phyloP scores from a whole-genome alignment of 2,797 vertebrate genomes.

The Melanotaenia trifasciata region DNA sequence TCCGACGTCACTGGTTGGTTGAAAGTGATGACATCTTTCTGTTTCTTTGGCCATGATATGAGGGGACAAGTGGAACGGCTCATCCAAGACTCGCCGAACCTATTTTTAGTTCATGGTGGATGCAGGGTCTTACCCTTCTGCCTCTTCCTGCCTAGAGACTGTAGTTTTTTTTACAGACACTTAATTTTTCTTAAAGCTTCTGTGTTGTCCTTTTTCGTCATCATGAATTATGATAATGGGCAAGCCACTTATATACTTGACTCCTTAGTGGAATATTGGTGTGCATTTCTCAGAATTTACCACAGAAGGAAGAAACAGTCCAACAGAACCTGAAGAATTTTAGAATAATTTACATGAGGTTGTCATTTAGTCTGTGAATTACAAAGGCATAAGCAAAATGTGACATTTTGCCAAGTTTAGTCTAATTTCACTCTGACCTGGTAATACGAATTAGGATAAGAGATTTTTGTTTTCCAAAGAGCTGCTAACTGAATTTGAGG shows the following conservation, averaged over 20 bases:
- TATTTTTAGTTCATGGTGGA: conserved; percentile 66
- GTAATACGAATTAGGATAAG: no score
- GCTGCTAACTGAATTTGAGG: background rate
- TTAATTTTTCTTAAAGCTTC: background rate
- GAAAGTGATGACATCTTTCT: conserved; percentile 44
- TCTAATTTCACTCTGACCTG: no score
- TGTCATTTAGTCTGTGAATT: no score
- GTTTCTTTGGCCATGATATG: conserved; percentile 30
- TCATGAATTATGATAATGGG: background rate
- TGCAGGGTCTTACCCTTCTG: conserved; percentile 38
- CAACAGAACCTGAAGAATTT: background rate
- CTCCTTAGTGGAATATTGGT: background rate
- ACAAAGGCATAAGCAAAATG: no score
- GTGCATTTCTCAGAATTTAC: background rate
- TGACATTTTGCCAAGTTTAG: no score
- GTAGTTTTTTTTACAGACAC: conserved; percentile 12
- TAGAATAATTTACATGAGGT: no score
- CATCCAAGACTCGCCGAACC: conserved; percentile 42
- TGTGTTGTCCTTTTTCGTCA: background rate
- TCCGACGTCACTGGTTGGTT: background rate
- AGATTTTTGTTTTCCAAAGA: no score
- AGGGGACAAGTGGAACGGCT: conserved; percentile 36
- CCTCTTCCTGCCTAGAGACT: conserved; percentile 49
- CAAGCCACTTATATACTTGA: background rate
- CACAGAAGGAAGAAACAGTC: background rate